Base-by-base conservation (phyloP, 2,888 invertebrate species). In the Pheosia tremula region DNA sequence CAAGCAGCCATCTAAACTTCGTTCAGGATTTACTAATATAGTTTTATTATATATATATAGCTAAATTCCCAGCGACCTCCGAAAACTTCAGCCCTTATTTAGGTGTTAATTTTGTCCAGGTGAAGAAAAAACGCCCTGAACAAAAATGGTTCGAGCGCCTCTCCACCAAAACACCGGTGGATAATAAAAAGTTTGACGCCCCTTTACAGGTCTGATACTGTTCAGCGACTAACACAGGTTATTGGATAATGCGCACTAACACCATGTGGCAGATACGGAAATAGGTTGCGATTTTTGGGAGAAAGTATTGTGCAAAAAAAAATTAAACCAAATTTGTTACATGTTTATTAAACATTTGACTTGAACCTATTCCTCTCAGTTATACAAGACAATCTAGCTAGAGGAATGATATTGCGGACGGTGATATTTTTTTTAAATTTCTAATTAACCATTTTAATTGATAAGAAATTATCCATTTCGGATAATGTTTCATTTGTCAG, bases 101-200 rank as follows among this genome's bases (percentile, higher is more conserved):
- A 61, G 72, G 61, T 69, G 49, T 57, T 63, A 55, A 55, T 55
- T 66, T 61, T 66, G 45, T 59, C 39, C 87, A 91, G 92, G 89
- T 89, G 80, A 85, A 85, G 82, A 86, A 85, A 78, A 72, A 68
- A 66, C 86, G 85, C 53, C 70, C 79, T 5, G 85, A 88, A 66
- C 88, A 84, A 82, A 88, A 86, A 67, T 93, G 93, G 93, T 92
- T 85, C 88, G 93, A 93, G 86, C 87, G 93, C 52, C 87, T 93
- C 68, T 92, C 91, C 60, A 77, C 83, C 62, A 87, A 83, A 71
- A 71, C 80, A 49, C 70, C 81, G 45, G 74, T 74, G 75, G 85
- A 85, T 77, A 83, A 72, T 78, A 87, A 84, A 79, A 84, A 82
- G 78, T 75, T 77, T 72, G 85, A 86, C 61, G 84, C 73, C 66